Conservation (phyloP, 2,888 invertebrate genomes). For the Spodoptera exigua region DNA sequence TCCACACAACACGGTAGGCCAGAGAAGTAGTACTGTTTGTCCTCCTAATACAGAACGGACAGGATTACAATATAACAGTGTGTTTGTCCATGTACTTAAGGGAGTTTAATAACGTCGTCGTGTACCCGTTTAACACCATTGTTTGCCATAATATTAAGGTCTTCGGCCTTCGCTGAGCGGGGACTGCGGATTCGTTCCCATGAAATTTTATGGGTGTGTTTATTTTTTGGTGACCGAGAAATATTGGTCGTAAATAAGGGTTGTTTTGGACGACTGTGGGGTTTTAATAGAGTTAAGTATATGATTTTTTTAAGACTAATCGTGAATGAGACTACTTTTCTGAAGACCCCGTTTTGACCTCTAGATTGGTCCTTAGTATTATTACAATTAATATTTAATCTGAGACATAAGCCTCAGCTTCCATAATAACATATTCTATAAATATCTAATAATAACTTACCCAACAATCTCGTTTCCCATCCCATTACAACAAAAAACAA, state of each 20-base stretch:
- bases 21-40: slow-evolving; percentile 43
- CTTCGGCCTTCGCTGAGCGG: slow-evolving; percentile 40
- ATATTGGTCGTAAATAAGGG: slow-evolving; percentile 41
- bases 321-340: not conserved
- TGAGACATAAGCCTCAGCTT: no score
- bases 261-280: not conserved
- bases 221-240: slow-evolving; percentile 36
- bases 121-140: slow-evolving; percentile 52
- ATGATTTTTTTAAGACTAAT: not conserved
- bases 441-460: no score
- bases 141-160: slow-evolving; percentile 55
- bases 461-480: no score
- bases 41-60: slow-evolving; percentile 32
- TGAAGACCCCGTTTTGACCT: not conserved
- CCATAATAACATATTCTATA: no score
- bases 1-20: slow-evolving; percentile 15
- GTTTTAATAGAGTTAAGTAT: not conserved
- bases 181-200: slow-evolving; percentile 49
- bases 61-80: slow-evolving; percentile 39
- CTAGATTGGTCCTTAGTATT: no score
- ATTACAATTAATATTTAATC: no score
- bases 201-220: slow-evolving; percentile 53
- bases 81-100: slow-evolving; percentile 47
- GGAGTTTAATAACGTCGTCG: slow-evolving; percentile 50
- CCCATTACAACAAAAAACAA: slow-evolving; percentile 7